phyloP scores from a whole-genome alignment of 2,113 vertebrate genomes.

The Ophthalmolycus amberensis region DNA sequence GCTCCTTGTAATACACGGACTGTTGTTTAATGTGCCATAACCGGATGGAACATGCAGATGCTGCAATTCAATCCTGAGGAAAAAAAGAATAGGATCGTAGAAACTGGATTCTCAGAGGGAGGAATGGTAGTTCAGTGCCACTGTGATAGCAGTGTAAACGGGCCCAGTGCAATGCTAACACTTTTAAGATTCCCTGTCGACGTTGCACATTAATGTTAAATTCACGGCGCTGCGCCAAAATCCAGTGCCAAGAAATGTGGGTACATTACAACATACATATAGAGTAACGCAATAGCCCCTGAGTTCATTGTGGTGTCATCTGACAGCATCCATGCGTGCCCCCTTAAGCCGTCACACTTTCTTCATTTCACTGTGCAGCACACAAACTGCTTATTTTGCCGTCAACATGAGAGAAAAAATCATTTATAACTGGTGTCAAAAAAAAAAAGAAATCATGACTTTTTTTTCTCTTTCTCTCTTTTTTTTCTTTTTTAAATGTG shows the following conservation, averaged over 20 bases:
- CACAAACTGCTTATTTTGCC: slow-evolving; percentile 69
- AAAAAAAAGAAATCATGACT: slow-evolving; percentile 78
- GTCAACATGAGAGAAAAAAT: slow-evolving; percentile 69
- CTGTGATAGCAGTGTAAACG: slow-evolving; percentile 20
- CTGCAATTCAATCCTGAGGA: slow-evolving; percentile 68
- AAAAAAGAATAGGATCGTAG: slow-evolving; percentile 36
- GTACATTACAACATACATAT: slow-evolving; percentile 41
- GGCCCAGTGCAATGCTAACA: slow-evolving; percentile 11
- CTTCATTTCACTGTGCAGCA: slow-evolving; percentile 44
- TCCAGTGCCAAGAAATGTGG: slow-evolving; percentile 60
- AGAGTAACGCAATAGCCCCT: slow-evolving; percentile 38
- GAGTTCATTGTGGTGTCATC: slow-evolving; percentile 55
- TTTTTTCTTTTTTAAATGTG: slow-evolving; percentile 83
- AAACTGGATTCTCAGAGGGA: slow-evolving; percentile 35
- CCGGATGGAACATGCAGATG: slow-evolving; percentile 72
- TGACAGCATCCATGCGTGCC: slow-evolving; percentile 49
- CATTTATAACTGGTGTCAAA: slow-evolving; percentile 91
- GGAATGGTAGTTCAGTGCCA: slow-evolving; percentile 36
- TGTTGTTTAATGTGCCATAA: slow-evolving; percentile 69
- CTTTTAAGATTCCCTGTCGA: slow-evolving; percentile 53
- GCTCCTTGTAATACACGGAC: slow-evolving; percentile 62
- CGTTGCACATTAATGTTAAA: slow-evolving; percentile 67
- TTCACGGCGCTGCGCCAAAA: slow-evolving; percentile 44
- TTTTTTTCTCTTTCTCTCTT: slow-evolving; percentile 25
- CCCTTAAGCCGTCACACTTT: slow-evolving; percentile 12